These are phyloP conservation scores for Australoheros scitulus DNA, from an alignment of 2,113 vertebrate genomes.

Conservation along the genomic window DNA sequence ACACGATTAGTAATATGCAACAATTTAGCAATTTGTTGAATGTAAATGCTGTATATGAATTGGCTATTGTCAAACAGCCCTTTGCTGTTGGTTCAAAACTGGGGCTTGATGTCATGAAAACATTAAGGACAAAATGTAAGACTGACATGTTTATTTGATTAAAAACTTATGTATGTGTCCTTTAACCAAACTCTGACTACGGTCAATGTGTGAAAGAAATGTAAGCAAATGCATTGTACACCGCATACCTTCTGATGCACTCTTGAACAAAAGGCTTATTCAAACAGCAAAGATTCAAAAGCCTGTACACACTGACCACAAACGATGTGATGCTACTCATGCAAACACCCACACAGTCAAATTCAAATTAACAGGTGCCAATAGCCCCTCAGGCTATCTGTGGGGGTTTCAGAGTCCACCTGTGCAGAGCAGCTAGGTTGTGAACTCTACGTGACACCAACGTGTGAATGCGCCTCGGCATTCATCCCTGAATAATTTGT, in stretches of 20 bases:
- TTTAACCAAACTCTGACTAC: background rate
- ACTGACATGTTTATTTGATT: background rate
- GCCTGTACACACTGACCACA: slow-evolving; percentile 6
- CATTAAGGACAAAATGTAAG: background rate
- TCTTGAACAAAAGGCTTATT: background rate
- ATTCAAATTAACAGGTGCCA: slow-evolving; percentile 61
- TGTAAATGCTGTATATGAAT: background rate
- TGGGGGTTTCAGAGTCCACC: slow-evolving; percentile 38
- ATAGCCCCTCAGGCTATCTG: slow-evolving; percentile 21
- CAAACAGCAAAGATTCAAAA: background rate
- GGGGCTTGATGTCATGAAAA: background rate
- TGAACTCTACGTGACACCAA: slow-evolving; percentile 70
- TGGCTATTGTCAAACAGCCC: background rate
- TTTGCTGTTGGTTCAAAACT: background rate
- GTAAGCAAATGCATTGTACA: background rate
- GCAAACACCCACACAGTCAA: slow-evolving; percentile 47
- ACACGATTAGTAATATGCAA: background rate
- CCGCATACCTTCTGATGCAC: background rate
- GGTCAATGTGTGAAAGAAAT: background rate
- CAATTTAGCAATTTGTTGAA: background rate
- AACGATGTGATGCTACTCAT: slow-evolving; percentile 27
- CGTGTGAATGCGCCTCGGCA: slow-evolving; percentile 57
- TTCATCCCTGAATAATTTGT: slow-evolving; percentile 72
- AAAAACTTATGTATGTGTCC: background rate
- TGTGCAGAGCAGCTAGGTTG: slow-evolving; percentile 40